Conservation (phyloP, 2,113 vertebrate species). For the Martes martes region DNA sequence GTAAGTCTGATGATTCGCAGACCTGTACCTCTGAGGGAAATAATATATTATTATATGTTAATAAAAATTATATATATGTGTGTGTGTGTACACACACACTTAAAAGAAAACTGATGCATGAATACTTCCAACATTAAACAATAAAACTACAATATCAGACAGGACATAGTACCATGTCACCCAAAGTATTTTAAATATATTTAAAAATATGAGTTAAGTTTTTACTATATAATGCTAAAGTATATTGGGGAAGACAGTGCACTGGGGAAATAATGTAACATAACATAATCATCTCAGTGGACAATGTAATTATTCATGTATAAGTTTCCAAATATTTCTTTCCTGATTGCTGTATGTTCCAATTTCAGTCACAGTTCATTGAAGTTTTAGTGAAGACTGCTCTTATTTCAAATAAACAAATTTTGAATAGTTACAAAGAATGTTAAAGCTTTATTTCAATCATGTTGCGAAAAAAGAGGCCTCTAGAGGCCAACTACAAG, state of each 20-base stretch:
- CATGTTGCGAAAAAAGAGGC: not conserved
- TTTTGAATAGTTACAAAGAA: not conserved
- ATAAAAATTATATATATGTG: no score
- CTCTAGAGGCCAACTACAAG: not conserved
- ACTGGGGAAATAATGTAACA: not conserved
- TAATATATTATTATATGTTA: no score
- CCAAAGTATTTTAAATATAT: not conserved
- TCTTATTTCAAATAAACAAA: not conserved
- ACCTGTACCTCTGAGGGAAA: no score
- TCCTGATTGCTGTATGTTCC: not conserved
- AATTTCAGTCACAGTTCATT: not conserved
- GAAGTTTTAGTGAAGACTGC: not conserved
- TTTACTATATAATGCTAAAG: not conserved
- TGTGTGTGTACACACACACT: no score
- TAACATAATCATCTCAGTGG: not conserved
- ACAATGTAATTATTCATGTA: not conserved
- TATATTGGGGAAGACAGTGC: not conserved
- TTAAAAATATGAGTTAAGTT: not conserved
- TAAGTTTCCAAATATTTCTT: not conserved
- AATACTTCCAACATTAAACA: not conserved
- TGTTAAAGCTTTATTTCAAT: not conserved
- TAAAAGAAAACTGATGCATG: not conserved
- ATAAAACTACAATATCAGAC: not conserved
- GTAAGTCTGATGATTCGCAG: no score
- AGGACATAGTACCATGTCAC: not conserved